phyloP scores from a whole-genome alignment of 2,888 invertebrate genomes.

The Chloromyia formosa region DNA sequence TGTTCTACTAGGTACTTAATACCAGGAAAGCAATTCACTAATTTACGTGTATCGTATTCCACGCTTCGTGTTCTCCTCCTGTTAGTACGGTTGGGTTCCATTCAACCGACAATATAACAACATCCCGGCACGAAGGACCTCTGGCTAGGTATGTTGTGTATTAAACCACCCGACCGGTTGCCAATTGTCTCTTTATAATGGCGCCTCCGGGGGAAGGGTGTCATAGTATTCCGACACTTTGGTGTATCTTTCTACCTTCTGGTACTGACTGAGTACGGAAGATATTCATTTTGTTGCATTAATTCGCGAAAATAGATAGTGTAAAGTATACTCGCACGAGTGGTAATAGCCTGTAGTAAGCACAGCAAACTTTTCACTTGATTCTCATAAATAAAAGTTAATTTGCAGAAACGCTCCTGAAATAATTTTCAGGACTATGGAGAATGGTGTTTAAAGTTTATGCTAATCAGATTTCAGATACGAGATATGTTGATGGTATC shows the following conservation, averaged over 20 bases:
- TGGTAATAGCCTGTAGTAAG: background rate
- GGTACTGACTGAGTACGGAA: background rate
- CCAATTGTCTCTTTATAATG: background rate
- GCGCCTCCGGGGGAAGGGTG: background rate
- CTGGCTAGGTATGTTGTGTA: background rate
- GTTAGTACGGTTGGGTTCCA: background rate
- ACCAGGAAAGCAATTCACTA: slow-evolving; percentile 42
- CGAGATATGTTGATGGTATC: background rate
- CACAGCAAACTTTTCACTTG: slow-evolving; percentile 47
- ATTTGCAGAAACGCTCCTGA: slow-evolving; percentile 31
- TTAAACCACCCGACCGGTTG: too few species aligned
- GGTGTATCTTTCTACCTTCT: background rate
- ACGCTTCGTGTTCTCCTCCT: background rate
- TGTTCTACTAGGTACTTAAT: slow-evolving; percentile 50
- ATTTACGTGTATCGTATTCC: slow-evolving; percentile 31
- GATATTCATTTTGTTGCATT: background rate
- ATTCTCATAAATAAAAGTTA: slow-evolving; percentile 49
- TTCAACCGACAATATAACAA: too few species aligned
- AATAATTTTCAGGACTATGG: slow-evolving; percentile 23
- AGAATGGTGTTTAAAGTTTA: background rate
- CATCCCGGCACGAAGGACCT: background rate
- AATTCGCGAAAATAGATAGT: slow-evolving; percentile 19
- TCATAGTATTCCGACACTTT: background rate
- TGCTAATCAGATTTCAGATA: slow-evolving; percentile 37
- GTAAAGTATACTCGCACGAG: background rate